Conservation (phyloP, 2,888 invertebrate genomes). For the Deilephila porcellus region DNA sequence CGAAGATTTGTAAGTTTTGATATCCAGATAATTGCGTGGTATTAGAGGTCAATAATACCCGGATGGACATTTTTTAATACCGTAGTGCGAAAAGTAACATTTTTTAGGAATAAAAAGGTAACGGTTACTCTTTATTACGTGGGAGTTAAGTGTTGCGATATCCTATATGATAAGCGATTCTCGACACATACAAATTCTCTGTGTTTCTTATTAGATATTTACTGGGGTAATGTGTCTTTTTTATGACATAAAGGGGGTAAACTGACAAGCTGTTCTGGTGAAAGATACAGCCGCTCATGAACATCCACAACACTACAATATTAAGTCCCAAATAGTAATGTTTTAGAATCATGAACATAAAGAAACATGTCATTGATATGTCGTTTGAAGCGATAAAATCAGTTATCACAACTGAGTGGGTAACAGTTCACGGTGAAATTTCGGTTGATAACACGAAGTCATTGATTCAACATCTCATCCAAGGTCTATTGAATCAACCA, state of each 20-base stretch:
- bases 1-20: conserved; percentile 32
- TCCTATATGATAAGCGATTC: background rate
- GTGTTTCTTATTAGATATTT: background rate
- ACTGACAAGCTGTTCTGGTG: background rate
- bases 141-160: background rate
- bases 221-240: background rate
- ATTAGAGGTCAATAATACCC: conserved; percentile 56
- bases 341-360: background rate
- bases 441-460: background rate
- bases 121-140: conserved; percentile 13
- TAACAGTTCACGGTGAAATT: conserved; percentile 9
- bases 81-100: background rate
- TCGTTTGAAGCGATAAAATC: background rate
- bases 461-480: background rate
- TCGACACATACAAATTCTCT: background rate
- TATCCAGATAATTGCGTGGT: conserved; percentile 32
- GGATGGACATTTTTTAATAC: conserved; percentile 45
- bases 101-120: conserved; percentile 12
- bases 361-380: background rate
- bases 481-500: background rate
- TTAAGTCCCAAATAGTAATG: too few relatives aligned
- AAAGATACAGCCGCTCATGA: too few relatives aligned
- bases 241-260: background rate
- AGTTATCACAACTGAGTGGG: background rate
- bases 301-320: too few relatives aligned